phyloP scores from a whole-genome alignment of 2,888 invertebrate genomes.

The Blastobasis adustella region DNA sequence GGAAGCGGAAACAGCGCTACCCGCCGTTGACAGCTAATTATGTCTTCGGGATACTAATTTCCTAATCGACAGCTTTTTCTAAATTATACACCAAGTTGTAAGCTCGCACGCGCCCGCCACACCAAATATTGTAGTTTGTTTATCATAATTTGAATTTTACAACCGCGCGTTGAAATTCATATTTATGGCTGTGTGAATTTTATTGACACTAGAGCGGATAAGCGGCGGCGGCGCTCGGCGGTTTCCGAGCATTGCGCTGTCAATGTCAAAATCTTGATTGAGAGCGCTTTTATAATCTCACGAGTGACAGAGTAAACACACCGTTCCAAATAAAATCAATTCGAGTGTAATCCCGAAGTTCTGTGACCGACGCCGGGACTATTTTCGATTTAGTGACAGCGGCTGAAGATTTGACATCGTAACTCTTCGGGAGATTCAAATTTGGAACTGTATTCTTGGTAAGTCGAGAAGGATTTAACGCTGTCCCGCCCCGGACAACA shows the following conservation, averaged over 20 bases:
- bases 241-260: conserved; percentile 34
- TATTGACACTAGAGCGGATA: conserved; percentile 46
- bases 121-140: conserved; percentile 41
- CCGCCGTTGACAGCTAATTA: conserved; percentile 71
- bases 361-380: conserved; percentile 33
- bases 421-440: conserved; percentile 58
- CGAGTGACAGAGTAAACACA: conserved; percentile 42
- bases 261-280: conserved; percentile 47
- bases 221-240: conserved; percentile 31
- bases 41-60: conserved; percentile 59
- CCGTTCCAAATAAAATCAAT: conserved; percentile 32
- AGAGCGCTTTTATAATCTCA: conserved; percentile 44
- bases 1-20: conserved; percentile 67
- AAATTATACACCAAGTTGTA: conserved; percentile 26
- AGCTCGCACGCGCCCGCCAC: conserved; percentile 21
- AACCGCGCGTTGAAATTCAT: conserved; percentile 53
- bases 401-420: conserved; percentile 56
- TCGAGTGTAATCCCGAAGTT: conserved; percentile 26
- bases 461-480: conserved; percentile 26
- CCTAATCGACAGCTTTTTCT: conserved; percentile 63
- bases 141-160: conserved; percentile 61
- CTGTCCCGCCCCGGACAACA: conserved; percentile 24
- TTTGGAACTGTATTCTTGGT: conserved; percentile 43
- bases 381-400: conserved; percentile 55
- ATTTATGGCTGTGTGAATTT: conserved; percentile 54